phyloP scores from a whole-genome alignment of 92 coral and sea anemone genomes.

The Paramuricea clavata region DNA sequence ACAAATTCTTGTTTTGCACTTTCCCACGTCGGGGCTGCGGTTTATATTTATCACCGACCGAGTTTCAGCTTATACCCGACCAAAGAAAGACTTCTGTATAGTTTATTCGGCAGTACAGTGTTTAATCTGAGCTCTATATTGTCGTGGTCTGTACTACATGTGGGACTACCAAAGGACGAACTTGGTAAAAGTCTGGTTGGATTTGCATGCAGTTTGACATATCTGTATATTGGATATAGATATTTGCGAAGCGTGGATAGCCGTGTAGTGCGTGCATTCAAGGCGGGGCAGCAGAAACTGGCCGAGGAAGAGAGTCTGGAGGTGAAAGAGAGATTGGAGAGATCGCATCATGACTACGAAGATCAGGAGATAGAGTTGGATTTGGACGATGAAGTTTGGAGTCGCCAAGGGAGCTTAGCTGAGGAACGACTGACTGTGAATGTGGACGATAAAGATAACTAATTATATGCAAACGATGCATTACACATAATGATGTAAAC shows the following conservation, averaged over 20 bases:
- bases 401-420: neutral
- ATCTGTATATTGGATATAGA: conserved; percentile 79
- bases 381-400: conserved; percentile 10
- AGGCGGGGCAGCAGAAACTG: conserved; percentile 69
- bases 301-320: conserved; percentile 46
- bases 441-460: neutral
- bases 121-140: conserved; percentile 92
- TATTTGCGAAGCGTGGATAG: conserved; percentile 75
- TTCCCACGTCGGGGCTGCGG: conserved; percentile 82
- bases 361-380: conserved; percentile 39
- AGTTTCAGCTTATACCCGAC: conserved; percentile 77
- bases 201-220: conserved; percentile 76
- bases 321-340: conserved; percentile 22
- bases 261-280: conserved; percentile 61
- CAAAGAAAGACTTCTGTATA: conserved; percentile 82
- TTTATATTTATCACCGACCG: conserved; percentile 81
- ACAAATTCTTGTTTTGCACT: conserved; percentile 82
- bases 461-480: too few relatives aligned
- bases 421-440: neutral
- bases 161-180: conserved; percentile 77
- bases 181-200: conserved; percentile 80
- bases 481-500: too few relatives aligned
- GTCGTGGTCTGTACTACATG: conserved; percentile 95
- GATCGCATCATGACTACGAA: conserved; percentile 36
- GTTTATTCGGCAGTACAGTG: conserved; percentile 83